Percentiles rank a stretch among this genome's conserved stretches.
Evolutionary conservation across 2,888 invertebrate genomes (phyloP).

Genomic region (Yponomeuta malinellus): DNA sequence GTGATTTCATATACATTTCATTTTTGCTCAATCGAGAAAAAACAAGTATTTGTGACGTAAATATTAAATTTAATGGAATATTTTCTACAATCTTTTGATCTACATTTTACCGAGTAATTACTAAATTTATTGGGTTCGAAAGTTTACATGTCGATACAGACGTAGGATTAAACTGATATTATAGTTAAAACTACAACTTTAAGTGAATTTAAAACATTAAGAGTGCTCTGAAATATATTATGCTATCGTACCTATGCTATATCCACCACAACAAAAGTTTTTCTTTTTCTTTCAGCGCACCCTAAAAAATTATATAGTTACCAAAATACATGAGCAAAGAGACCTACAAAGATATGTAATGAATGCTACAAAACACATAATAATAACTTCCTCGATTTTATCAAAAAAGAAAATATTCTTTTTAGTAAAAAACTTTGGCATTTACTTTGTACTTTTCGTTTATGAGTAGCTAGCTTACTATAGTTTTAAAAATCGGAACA

Average conservation of each 20-base stretch:
- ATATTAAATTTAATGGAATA: constrained; percentile 44
- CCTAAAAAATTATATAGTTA: background rate
- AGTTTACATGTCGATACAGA: background rate
- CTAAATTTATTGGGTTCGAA: constrained; percentile 71
- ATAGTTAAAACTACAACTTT: background rate
- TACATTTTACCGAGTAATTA: constrained; percentile 52
- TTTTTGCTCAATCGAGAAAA: constrained; percentile 58
- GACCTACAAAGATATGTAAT: constrained; percentile 6
- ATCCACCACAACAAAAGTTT: background rate
- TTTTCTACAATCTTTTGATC: constrained; percentile 36
- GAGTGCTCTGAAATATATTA: background rate
- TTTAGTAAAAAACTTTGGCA: constrained; percentile 45
- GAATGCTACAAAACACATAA: constrained; percentile 17
- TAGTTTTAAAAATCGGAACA: constrained; percentile 27
- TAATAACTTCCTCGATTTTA: constrained; percentile 17
- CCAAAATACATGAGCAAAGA: background rate
- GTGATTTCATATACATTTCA: constrained; percentile 66
- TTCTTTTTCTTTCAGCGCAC: background rate
- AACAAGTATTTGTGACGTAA: constrained; percentile 39
- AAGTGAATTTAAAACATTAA: background rate
- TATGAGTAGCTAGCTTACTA: constrained; percentile 24
- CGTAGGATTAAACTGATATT: background rate
- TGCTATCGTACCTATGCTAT: background rate
- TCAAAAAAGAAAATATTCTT: constrained; percentile 14
- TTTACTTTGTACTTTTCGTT: constrained; percentile 45